These are phyloP conservation scores for Drosophila lowei DNA, from an alignment of 1,140 invertebrate genomes.

Conservation along the genomic window DNA sequence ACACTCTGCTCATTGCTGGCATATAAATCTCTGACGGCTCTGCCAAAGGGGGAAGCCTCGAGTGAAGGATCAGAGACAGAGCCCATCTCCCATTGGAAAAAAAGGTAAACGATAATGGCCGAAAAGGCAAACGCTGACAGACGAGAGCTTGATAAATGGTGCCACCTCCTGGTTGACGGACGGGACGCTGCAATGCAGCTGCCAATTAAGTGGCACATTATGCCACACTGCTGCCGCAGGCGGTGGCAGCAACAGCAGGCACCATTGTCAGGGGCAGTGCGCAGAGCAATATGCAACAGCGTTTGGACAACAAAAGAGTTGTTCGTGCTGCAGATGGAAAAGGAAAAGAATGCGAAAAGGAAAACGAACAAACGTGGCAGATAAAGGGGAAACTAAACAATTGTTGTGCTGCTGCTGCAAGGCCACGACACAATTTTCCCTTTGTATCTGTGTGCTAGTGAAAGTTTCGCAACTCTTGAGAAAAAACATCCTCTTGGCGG, in stretches of 20 bases:
- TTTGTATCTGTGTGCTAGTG: constrained; percentile 30
- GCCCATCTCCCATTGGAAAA: background rate
- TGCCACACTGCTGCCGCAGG: constrained; percentile 32
- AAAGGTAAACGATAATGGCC: constrained; percentile 18
- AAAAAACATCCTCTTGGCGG: constrained; percentile 33
- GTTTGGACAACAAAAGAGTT: constrained; percentile 33
- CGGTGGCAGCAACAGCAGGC: constrained; percentile 7
- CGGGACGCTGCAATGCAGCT: constrained; percentile 42
- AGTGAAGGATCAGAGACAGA: constrained; percentile 4
- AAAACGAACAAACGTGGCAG: constrained; percentile 20
- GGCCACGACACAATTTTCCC: constrained; percentile 66
- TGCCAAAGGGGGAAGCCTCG: constrained; percentile 26
- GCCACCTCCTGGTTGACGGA: too few relatives aligned
- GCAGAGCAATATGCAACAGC: constrained; percentile 33
- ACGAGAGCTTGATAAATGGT: constrained; percentile 65
- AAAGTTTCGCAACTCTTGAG: constrained; percentile 52
- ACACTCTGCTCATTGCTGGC: too few relatives aligned
- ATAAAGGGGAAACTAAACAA: constrained; percentile 4
- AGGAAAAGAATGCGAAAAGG: background rate
- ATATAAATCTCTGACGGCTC: constrained; percentile 38
- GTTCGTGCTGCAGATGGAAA: constrained; percentile 24
- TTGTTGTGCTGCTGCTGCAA: constrained; percentile 45
- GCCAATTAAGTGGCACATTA: constrained; percentile 79
- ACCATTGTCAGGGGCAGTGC: constrained; percentile 14
- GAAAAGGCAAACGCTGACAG: constrained; percentile 34